Evolutionary conservation across 2,797 vertebrate genomes (phyloP).

Genomic region (Scolopax bukidnonensis): DNA sequence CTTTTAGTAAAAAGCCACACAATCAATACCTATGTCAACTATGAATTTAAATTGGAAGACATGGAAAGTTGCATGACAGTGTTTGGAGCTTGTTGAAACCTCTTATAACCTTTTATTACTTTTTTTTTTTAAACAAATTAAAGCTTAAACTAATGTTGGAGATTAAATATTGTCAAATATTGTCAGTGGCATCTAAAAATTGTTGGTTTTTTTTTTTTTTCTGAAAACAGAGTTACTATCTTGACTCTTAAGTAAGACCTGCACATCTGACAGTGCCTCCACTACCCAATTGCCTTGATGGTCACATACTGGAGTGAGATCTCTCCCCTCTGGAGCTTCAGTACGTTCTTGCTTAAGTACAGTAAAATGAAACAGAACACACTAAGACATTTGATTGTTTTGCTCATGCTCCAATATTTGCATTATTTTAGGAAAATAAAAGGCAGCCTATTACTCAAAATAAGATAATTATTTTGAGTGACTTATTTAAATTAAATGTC

Average conservation of each 20-base stretch:
- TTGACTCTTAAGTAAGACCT: not conserved
- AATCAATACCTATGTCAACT: not conserved
- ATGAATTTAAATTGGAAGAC: not conserved
- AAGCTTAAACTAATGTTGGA: not conserved
- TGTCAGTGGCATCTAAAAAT: not conserved
- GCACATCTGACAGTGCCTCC: not conserved
- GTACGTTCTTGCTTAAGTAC: not conserved
- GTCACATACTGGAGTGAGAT: not conserved
- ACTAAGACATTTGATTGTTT: not conserved
- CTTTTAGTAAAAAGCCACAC: not conserved
- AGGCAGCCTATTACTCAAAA: not conserved
- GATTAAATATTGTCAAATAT: not conserved
- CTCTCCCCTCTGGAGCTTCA: not conserved
- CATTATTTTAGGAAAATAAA: conserved; percentile 17
- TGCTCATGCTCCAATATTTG: not conserved
- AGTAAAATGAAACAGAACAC: not conserved
- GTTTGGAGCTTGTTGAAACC: not conserved
- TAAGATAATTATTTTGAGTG: not conserved
- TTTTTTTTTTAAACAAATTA: not conserved
- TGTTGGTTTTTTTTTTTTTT: not conserved
- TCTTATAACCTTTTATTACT: accelerated
- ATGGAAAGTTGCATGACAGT: not conserved
- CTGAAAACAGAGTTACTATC: not conserved
- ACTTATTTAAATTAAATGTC: not conserved
- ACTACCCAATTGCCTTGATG: not conserved